Percentiles rank a stretch among this genome's conserved stretches.
These are phyloP conservation scores for Laticauda colubrina DNA, from an alignment of 2,113 vertebrate species.

Conservation along the genomic window DNA sequence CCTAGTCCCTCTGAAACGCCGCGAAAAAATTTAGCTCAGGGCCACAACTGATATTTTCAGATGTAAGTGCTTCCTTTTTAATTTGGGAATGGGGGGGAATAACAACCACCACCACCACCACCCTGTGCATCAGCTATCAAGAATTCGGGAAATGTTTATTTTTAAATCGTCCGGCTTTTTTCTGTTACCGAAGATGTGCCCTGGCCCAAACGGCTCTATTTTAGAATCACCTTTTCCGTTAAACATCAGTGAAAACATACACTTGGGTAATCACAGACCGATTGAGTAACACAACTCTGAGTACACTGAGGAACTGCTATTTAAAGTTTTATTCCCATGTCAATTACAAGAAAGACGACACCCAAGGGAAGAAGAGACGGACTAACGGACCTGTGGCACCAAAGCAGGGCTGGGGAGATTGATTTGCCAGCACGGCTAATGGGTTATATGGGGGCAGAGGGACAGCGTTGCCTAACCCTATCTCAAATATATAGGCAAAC, in stretches of 20 bases:
- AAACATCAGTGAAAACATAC: not conserved
- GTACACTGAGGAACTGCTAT: not conserved
- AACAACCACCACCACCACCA: not conserved
- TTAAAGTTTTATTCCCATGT: not conserved
- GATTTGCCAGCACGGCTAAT: not conserved
- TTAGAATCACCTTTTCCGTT: not conserved
- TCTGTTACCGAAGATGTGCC: not conserved
- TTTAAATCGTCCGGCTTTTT: not conserved
- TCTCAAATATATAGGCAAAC: not conserved
- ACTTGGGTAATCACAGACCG: not conserved
- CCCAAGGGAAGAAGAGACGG: slow-evolving; percentile 7
- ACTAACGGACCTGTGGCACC: not conserved
- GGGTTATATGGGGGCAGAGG: not conserved
- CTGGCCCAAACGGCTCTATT: rapidly evolving
- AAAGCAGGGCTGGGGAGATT: not conserved
- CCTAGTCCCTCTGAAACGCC: not conserved
- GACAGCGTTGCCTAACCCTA: not conserved
- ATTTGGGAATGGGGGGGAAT: too few relatives aligned
- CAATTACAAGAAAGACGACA: slow-evolving; percentile 17
- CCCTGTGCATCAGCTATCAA: not conserved
- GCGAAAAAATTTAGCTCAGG: not conserved
- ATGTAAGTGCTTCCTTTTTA: not conserved
- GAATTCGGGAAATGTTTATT: not conserved
- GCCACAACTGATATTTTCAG: not conserved
- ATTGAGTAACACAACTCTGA: not conserved